Evolutionary conservation across 1,140 invertebrate species (phyloP), one percentile per base, ranked within the genome.

Genomic region (Brachionus angularis): DNA sequence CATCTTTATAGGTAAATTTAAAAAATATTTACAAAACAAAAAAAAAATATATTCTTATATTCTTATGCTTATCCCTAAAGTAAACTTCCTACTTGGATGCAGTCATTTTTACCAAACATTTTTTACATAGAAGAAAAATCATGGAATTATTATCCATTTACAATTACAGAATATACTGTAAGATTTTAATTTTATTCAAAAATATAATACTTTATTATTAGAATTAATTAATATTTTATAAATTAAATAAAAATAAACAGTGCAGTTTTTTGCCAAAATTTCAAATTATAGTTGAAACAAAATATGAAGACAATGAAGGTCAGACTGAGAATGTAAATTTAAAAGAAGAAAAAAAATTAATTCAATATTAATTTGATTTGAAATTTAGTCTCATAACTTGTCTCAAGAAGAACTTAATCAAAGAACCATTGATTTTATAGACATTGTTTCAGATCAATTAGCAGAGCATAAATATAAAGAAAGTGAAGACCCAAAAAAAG

Each of bases 121-220:
- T 94, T 94, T 83, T 95, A 93, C 80, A 85, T 94, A 0, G 93
- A 89, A 73, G 91, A 94, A 81, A 93, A 92, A 78, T 89, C 91
- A 14, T 94, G 91, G 91, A 95, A 95, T 81, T 93, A 90, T 82
- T 95, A 92, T 83, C 91, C 91, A 47, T 92, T 87, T 78, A 94
- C 91, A 33, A 87, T 90, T 47, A 93, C 91, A 85, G 52, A 72
- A 36, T 58, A 62, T 64, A 62, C 21, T 27, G 44, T 72, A 62
- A 61, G 34, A 33, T 42, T 42, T 25, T 55, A n/a, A 25, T 50
- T 49, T 5, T 1, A 49, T 52, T 2, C n/a, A 25, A 34, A 14
- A 18, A 31, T 49, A 4, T n/a, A 16, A 21, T 29, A n/a, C 14
- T 61, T 42, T 12, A 42, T 5, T 62, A 18, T n/a, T 27, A 46